Percentiles rank a stretch among this genome's conserved stretches.
phyloP scores from a whole-genome alignment of 1,140 invertebrate species.

The Lepidurus arcticus region DNA sequence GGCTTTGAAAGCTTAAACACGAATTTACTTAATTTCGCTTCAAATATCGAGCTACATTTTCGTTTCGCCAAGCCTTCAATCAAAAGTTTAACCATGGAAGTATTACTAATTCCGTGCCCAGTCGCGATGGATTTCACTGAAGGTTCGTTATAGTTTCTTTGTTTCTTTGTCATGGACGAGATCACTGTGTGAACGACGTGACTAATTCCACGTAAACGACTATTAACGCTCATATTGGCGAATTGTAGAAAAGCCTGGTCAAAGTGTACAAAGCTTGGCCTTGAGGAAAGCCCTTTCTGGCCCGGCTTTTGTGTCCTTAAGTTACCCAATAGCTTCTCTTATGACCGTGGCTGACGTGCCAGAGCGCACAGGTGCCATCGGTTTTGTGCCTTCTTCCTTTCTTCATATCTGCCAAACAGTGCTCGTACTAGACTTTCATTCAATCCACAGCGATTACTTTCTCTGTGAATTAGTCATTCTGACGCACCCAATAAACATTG shows the following conservation, averaged over 20 bases:
- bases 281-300: conserved; percentile 10
- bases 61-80: neutral
- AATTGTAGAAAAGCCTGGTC: neutral
- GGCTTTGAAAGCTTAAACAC: neutral
- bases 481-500: neutral
- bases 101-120: conserved; percentile 11
- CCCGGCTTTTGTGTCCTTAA: neutral
- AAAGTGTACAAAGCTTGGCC: neutral
- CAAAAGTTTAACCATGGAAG: neutral
- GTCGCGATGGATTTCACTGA: conserved; percentile 25
- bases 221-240: neutral
- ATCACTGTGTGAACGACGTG: neutral
- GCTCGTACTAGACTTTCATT: neutral
- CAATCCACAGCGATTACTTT: neutral
- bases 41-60: neutral
- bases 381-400: neutral
- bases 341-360: conserved; percentile 9
- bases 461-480: neutral
- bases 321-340: neutral
- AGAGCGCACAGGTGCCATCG: neutral
- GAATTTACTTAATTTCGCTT: neutral
- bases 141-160: conserved; percentile 12
- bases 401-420: neutral
- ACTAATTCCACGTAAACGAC: neutral
- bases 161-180: neutral